Percentiles rank a stretch among this genome's conserved stretches.
These are phyloP conservation scores for Pyrocoelia pectoralis DNA, from an alignment of 2,888 invertebrate species.

Conservation along the genomic window DNA sequence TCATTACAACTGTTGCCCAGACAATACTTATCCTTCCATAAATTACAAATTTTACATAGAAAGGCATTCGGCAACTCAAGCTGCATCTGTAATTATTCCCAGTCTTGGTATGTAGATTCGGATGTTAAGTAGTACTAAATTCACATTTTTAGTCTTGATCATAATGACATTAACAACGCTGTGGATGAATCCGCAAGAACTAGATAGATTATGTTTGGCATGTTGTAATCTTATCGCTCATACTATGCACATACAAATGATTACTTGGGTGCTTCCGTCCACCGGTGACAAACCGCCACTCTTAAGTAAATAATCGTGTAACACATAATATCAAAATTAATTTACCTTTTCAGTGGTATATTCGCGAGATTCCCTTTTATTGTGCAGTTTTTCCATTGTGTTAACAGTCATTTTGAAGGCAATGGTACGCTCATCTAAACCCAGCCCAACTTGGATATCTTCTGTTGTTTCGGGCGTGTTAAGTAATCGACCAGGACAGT, in stretches of 20 bases:
- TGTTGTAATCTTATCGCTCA: slow-evolving; percentile 70
- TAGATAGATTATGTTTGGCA: slow-evolving; percentile 65
- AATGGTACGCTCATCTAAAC: slow-evolving; percentile 41
- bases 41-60: slow-evolving; percentile 65
- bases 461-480: slow-evolving; percentile 26
- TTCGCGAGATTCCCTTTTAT: slow-evolving; percentile 50
- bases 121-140: background rate
- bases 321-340: background rate
- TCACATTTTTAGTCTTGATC: slow-evolving; percentile 60
- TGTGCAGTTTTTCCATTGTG: slow-evolving; percentile 49
- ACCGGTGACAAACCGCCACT: slow-evolving; percentile 68
- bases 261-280: slow-evolving; percentile 68
- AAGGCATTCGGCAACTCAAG: slow-evolving; percentile 66
- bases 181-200: slow-evolving; percentile 65
- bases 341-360: slow-evolving; percentile 46
- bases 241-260: slow-evolving; percentile 66
- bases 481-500: slow-evolving; percentile 38
- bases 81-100: slow-evolving; percentile 67
- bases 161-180: slow-evolving; percentile 66
- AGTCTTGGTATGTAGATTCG: slow-evolving; percentile 56
- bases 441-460: slow-evolving; percentile 49
- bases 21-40: slow-evolving; percentile 69
- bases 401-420: slow-evolving; percentile 50
- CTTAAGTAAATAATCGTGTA: slow-evolving; percentile 58
- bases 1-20: slow-evolving; percentile 64